Evolutionary conservation across 2,888 invertebrate genomes (phyloP), one percentile per base, ranked within the genome.

Genomic region (Temnothorax rugatulus): DNA sequence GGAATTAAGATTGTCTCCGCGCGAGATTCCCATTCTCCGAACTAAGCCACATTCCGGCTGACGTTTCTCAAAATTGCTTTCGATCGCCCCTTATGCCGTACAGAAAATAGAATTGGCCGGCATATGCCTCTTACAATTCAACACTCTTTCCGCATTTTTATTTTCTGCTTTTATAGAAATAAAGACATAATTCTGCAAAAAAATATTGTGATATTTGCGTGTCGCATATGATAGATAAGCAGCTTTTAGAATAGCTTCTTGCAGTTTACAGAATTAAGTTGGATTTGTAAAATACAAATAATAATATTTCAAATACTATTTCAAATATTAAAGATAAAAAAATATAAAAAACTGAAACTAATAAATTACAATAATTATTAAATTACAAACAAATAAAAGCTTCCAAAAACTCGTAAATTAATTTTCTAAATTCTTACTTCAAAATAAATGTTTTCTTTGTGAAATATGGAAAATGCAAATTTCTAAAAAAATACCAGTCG

Each of bases 21-120:
- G 54, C 54, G 54, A 54, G 15, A 77, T 41, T 66, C 3, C 15
- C 29, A n/a, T 44, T 44, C 47, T 18, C 13, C 15, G 3, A 54
- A 75, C n/a, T 11, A 63, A 64, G 5, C n/a, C 29, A 1, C 34
- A 75, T 61, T 8, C 18, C 25, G 21, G 7, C 15, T 54, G n/a
- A 52, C 44, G 7, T 63, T 34, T 63, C 18, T 63, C 38, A 76
- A 38, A 75, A 75, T 63, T 63, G 18, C 15, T 47, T 47, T 61
- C 2, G 3, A 61, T 75, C 15, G 41, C 15, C 8, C 2, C 0
- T 47, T 15, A 44, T n/a, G 13, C 34, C 11, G 21, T 9, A 5
- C 21, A 21, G 5, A 47, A 34, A 47, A 18, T 63, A 34, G 5
- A 75, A 75, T 75, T 63, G 34, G 8, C 21, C 11, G 1, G 15